phyloP scores from a whole-genome alignment of 2,888 invertebrate species.

The Crioceris asparagi region DNA sequence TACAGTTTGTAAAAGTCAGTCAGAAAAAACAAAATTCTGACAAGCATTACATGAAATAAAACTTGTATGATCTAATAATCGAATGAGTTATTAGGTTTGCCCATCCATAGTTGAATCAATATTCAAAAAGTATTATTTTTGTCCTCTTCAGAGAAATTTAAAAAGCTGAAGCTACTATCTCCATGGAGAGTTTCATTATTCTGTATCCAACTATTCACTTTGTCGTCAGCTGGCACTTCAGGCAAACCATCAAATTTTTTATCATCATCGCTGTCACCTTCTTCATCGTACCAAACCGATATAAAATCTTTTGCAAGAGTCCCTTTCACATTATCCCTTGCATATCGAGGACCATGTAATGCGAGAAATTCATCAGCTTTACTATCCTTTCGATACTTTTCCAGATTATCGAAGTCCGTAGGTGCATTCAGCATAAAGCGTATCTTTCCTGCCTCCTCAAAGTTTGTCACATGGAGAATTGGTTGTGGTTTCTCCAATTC shows the following conservation, averaged over 20 bases:
- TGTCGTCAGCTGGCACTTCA: conserved; percentile 20
- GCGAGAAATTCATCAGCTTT: conserved; percentile 15
- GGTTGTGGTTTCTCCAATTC: conserved; percentile 12
- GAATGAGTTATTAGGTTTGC: no score
- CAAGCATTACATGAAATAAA: no score
- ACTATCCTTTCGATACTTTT: conserved; percentile 7
- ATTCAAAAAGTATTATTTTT: not conserved
- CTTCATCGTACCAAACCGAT: conserved; percentile 22
- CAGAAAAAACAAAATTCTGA: no score
- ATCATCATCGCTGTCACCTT: conserved; percentile 15
- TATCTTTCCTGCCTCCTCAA: conserved; percentile 15
- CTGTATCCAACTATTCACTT: conserved; percentile 25
- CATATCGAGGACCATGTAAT: conserved; percentile 13
- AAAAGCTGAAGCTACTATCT: conserved; percentile 1
- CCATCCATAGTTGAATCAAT: not conserved
- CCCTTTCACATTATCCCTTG: conserved; percentile 16
- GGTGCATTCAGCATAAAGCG: conserved; percentile 14
- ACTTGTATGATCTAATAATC: no score
- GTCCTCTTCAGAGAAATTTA: not conserved
- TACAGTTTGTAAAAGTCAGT: no score
- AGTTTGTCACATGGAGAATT: conserved; percentile 15
- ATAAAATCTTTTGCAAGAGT: conserved; percentile 22
- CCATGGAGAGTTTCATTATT: conserved; percentile 15
- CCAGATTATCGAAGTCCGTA: conserved; percentile 5
- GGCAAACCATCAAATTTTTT: conserved; percentile 15